These are phyloP conservation scores for Ciconia stormi DNA, from an alignment of 2,113 vertebrate species.

Conservation along the genomic window DNA sequence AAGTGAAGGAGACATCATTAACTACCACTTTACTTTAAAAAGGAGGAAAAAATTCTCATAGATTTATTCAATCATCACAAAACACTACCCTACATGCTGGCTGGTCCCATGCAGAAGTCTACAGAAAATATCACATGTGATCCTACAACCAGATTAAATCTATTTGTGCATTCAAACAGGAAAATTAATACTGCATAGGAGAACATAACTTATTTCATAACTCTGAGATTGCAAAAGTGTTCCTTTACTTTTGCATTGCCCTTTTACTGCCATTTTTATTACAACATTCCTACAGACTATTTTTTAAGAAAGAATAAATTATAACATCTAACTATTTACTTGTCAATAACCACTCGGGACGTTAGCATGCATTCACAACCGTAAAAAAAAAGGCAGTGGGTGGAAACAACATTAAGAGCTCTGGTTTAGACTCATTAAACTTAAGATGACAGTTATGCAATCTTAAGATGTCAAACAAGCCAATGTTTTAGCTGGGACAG, in stretches of 20 bases:
- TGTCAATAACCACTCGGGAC: neutral
- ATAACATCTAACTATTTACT: neutral
- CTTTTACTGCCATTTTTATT: neutral
- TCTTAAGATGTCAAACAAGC: constrained; percentile 19
- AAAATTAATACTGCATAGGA: neutral
- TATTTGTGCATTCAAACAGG: neutral
- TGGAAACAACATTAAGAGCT: constrained; percentile 6
- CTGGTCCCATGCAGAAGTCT: neutral
- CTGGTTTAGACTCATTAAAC: constrained; percentile 18
- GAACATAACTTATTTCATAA: neutral
- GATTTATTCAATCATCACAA: neutral
- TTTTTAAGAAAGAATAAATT: neutral
- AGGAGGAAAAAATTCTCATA: neutral
- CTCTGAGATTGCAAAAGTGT: neutral
- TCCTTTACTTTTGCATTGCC: neutral
- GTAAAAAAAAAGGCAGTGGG: neutral
- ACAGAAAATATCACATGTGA: neutral
- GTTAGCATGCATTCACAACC: neutral
- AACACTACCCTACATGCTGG: neutral
- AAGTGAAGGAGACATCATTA: neutral
- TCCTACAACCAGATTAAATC: neutral
- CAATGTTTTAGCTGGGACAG: constrained; percentile 23
- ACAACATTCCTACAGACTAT: neutral
- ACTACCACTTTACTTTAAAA: neutral
- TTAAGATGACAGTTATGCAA: constrained; percentile 15